A percentile compares a stretch with the other conserved stretches of the same genome.
phyloP scores from a whole-genome alignment of 2,888 invertebrate genomes.

The Drosophila pegasa region DNA sequence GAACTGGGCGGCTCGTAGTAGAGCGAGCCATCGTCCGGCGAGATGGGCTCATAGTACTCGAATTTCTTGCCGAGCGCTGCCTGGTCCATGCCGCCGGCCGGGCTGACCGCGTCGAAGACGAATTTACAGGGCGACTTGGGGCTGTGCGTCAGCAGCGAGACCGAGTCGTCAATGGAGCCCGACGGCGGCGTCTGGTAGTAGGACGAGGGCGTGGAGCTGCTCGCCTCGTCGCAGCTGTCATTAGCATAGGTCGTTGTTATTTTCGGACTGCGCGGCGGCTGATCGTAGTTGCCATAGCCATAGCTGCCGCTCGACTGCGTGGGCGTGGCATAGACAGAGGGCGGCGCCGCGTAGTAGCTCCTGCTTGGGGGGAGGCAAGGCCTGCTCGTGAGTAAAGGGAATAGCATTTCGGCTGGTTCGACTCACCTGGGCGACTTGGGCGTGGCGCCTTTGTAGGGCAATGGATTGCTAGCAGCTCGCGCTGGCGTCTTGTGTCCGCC shows the following conservation, averaged over 20 bases:
- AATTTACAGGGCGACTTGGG: conserved; percentile 88
- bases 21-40: conserved; percentile 78
- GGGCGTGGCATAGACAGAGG: conserved; percentile 59
- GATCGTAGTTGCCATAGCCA: conserved; percentile 69
- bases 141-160: conserved; percentile 83
- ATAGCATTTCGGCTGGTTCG: too few relatives aligned
- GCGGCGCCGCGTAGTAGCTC: conserved; percentile 57
- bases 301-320: conserved; percentile 34
- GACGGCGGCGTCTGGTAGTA: conserved; percentile 83
- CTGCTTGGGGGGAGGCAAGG: conserved; percentile 15
- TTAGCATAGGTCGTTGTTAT: conserved; percentile 84
- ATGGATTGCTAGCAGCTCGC: conserved; percentile 75
- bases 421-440: conserved; percentile 83
- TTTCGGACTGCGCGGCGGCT: conserved; percentile 83
- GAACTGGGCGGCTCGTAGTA: conserved; percentile 75
- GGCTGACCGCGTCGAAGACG: conserved; percentile 86
- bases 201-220: conserved; percentile 77
- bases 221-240: conserved; percentile 78
- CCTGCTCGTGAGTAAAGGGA: neutral
- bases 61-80: conserved; percentile 75
- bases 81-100: conserved; percentile 66
- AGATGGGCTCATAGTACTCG: conserved; percentile 84
- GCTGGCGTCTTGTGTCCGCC: conserved; percentile 65
- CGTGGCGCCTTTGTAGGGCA: conserved; percentile 80
- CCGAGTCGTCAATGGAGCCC: conserved; percentile 77